Evolutionary conservation across 1,140 invertebrate genomes (phyloP).

Genomic region (Caenorhabditis inopinata): DNA sequence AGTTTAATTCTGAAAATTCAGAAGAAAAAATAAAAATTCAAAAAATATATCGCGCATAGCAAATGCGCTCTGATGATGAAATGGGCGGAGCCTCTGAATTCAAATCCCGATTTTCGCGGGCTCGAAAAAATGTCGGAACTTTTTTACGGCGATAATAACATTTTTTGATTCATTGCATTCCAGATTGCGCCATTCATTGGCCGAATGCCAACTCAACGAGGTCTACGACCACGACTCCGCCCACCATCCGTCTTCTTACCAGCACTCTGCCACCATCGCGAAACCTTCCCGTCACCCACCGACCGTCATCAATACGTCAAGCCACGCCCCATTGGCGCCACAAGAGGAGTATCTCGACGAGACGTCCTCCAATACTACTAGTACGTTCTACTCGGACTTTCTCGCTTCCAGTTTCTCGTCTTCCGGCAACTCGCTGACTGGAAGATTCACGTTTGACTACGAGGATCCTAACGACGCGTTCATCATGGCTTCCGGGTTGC

Average conservation of each 20-base stretch:
- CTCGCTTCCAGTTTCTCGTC: constrained; percentile 2
- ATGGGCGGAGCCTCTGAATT: too few species aligned
- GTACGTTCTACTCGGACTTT: constrained; percentile 9
- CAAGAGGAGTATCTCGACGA: constrained; percentile 27
- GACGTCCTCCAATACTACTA: not conserved
- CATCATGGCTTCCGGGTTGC: not conserved
- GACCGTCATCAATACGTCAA: not conserved
- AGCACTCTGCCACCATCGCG: not conserved
- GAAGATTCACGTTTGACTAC: not conserved
- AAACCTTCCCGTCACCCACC: not conserved
- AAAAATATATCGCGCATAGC: too few species aligned
- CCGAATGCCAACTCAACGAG: constrained; percentile 7
- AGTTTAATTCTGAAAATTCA: too few species aligned
- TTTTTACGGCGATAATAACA: too few species aligned
- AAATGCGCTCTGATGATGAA: too few species aligned
- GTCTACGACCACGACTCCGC: constrained; percentile 9
- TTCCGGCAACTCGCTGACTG: not conserved
- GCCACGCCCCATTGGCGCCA: constrained; percentile 22
- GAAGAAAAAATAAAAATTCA: too few species aligned
- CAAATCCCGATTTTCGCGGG: too few species aligned
- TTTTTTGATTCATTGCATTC: not conserved
- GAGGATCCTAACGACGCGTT: not conserved
- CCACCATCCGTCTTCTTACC: not conserved
- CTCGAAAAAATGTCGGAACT: too few species aligned
- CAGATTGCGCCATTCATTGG: constrained; percentile 15